Percentiles rank a stretch among this genome's conserved stretches.
Conservation (phyloP, 2,113 vertebrate genomes). For the Colaptes auratus region DNA sequence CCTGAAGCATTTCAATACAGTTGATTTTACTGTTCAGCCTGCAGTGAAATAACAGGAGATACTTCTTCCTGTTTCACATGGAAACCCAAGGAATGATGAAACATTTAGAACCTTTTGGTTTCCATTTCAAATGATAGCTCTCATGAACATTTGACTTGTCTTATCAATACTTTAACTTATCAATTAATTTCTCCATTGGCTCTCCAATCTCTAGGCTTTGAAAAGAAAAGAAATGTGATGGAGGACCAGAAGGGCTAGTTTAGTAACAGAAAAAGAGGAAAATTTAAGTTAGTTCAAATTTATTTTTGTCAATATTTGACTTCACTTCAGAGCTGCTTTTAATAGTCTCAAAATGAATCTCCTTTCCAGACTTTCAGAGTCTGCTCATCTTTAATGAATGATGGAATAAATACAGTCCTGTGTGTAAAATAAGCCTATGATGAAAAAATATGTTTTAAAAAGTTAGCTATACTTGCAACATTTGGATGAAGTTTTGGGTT, state of each 20-base stretch:
- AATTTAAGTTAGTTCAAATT: neutral
- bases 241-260: neutral
- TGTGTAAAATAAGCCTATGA: neutral
- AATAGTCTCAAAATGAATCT: neutral
- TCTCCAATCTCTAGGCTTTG: neutral
- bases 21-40: neutral
- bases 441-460: neutral
- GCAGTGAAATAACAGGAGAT: neutral
- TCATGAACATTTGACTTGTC: neutral
- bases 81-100: neutral
- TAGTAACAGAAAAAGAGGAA: neutral
- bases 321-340: neutral
- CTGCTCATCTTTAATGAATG: neutral
- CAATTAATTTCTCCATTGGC: neutral
- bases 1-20: neutral
- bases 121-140: neutral
- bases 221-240: neutral
- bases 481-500: neutral
- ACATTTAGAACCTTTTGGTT: neutral
- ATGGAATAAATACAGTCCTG: neutral
- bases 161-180: neutral
- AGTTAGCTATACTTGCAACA: neutral
- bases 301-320: neutral
- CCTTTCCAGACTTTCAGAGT: neutral
- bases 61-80: neutral